Conservation (phyloP, 2,113 vertebrate species). For the Mustela lutreola region DNA sequence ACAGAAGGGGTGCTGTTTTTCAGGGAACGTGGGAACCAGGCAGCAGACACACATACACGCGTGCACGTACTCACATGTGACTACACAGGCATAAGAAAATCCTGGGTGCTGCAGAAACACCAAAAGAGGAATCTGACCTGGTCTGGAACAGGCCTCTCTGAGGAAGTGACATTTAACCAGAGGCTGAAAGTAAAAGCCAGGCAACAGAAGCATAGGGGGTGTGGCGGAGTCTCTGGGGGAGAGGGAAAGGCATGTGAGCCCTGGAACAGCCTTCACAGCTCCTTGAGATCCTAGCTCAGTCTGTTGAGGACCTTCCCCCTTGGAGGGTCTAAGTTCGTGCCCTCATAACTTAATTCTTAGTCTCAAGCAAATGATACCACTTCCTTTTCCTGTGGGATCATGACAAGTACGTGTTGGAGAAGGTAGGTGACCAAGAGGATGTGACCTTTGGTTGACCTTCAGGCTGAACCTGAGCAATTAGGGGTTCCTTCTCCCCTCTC, state of each 20-base stretch:
- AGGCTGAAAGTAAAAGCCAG: background rate
- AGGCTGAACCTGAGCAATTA: background rate
- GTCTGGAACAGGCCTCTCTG: background rate
- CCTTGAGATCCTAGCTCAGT: background rate
- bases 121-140: background rate
- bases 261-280: background rate
- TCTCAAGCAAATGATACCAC: background rate
- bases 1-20: background rate
- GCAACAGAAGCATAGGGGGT: background rate
- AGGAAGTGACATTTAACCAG: background rate
- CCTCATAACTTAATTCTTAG: background rate
- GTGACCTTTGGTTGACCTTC: background rate
- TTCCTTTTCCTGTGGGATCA: background rate
- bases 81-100: background rate
- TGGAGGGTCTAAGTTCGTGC: background rate
- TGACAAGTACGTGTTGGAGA: background rate
- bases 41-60: background rate
- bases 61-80: background rate
- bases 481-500: too few species aligned
- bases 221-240: background rate
- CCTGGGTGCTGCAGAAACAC: background rate
- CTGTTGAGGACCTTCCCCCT: background rate
- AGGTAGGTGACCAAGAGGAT: background rate
- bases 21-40: background rate
- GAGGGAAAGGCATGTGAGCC: background rate